Evolutionary conservation across 2,113 vertebrate species (phyloP), one percentile per base, ranked within the genome.

Genomic region (Ciconia boyciana): DNA sequence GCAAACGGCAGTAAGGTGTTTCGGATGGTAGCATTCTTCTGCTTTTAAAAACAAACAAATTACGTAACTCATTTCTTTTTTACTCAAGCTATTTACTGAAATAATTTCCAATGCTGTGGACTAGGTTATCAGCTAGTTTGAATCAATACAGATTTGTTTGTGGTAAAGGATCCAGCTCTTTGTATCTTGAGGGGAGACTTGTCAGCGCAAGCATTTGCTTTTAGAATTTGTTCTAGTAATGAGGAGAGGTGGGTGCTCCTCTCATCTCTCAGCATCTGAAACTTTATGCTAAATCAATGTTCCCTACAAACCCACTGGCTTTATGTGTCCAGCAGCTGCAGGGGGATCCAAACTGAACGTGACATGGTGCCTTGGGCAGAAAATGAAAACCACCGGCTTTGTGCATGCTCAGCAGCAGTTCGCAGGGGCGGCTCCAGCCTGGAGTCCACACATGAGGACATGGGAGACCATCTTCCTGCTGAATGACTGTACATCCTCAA

Each of bases 11-110:
- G 20, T 6, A 6, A 21, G 11, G 14, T 36, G 7, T 52, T 81
- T 64, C 0, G 2, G 39, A 16, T 24, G 70, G 36, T 43, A 69
- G 16, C 28, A 64, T 6, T 0, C 25, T 16, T 7, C 11, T 49
- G 31, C 60, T 77, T 60, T 43, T 18, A 58, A 34, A 84, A 94
- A 48, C 52, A 64, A 84, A 25, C 43, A 28, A 17, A 0, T 87
- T 82, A 11, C 0, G 1, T 5, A 12, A 21, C 36, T 71, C n/a
- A 8, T 72, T 64, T 54, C 17, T 32, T 57, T 81, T 64, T 57
- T 29, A 29, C 17, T 78, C 44, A 9, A 13, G 64, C 41, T 68
- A 3, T 49, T 65, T 28, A 3, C 41, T 61, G 74, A 54, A 74
- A 41, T 55, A 0, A 24, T 24, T 79, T 16, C 26, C 31, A 13